Conservation (phyloP, 2,888 invertebrate genomes). For the Leptinotarsa peninsularis region DNA sequence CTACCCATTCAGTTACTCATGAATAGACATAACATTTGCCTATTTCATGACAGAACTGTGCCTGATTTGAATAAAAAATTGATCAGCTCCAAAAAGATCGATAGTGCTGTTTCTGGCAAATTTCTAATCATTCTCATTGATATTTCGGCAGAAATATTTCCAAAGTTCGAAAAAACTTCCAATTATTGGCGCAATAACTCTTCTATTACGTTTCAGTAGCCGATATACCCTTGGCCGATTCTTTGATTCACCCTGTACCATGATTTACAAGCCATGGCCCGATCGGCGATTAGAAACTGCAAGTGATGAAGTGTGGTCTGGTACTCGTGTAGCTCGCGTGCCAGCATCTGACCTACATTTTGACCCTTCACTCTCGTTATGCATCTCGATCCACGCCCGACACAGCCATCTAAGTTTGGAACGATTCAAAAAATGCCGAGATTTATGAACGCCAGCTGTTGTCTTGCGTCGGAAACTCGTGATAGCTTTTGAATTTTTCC, state of each 20-base stretch:
- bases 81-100: too few species aligned
- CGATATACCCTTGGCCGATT: neutral
- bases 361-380: constrained; percentile 61
- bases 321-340: constrained; percentile 62
- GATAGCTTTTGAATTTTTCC: neutral
- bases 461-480: constrained; percentile 1
- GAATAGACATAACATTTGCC: too few species aligned
- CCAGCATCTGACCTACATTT: constrained; percentile 63
- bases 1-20: too few species aligned
- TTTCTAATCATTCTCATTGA: too few species aligned
- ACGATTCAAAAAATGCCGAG: constrained; percentile 35
- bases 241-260: constrained; percentile 27
- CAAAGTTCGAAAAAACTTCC: too few species aligned
- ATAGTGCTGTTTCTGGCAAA: too few species aligned
- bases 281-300: constrained; percentile 38
- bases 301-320: constrained; percentile 40
- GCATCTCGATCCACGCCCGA: constrained; percentile 51
- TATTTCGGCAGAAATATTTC: too few species aligned
- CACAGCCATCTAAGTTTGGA: constrained; percentile 39
- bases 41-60: too few species aligned
- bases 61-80: too few species aligned
- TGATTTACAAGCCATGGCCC: constrained; percentile 30
- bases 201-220: too few species aligned
- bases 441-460: constrained; percentile 35
- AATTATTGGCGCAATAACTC: too few species aligned